A percentile compares a stretch with the other conserved stretches of the same genome.
These are phyloP conservation scores for Verasper variegatus DNA, from an alignment of 2,113 vertebrate genomes.

Conservation along the genomic window DNA sequence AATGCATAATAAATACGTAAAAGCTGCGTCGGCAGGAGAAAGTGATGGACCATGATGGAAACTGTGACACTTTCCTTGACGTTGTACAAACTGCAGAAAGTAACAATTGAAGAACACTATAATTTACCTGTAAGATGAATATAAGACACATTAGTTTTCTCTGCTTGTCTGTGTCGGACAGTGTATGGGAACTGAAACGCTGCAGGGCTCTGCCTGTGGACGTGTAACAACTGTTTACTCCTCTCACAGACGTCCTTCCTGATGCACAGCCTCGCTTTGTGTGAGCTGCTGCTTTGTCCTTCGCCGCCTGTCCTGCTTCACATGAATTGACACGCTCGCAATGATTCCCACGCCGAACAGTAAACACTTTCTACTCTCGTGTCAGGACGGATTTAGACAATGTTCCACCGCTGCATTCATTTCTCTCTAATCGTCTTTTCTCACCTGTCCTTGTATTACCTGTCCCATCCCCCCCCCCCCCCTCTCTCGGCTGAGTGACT, in stretches of 20 bases:
- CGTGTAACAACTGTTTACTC: constrained; percentile 33
- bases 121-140: not conserved
- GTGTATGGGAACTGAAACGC: not conserved
- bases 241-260: constrained; percentile 26
- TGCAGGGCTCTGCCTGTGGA: not conserved
- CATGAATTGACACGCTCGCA: constrained; percentile 38
- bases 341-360: constrained; percentile 53
- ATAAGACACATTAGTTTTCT: constrained; percentile 12
- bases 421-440: constrained; percentile 59
- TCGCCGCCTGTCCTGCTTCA: constrained; percentile 43
- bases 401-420: constrained; percentile 39
- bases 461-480: constrained; percentile 29
- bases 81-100: not conserved
- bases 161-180: not conserved
- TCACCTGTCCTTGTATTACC: constrained; percentile 74
- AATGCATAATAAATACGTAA: not conserved
- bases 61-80: not conserved
- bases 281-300: constrained; percentile 53
- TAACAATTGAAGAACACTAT: not conserved
- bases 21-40: not conserved
- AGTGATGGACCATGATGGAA: not conserved
- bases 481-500: constrained; percentile 64
- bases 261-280: constrained; percentile 21
- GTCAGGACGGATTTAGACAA: constrained; percentile 62
- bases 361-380: constrained; percentile 57